phyloP scores from a whole-genome alignment of 2,888 invertebrate species.

The Rosalia funebris region DNA sequence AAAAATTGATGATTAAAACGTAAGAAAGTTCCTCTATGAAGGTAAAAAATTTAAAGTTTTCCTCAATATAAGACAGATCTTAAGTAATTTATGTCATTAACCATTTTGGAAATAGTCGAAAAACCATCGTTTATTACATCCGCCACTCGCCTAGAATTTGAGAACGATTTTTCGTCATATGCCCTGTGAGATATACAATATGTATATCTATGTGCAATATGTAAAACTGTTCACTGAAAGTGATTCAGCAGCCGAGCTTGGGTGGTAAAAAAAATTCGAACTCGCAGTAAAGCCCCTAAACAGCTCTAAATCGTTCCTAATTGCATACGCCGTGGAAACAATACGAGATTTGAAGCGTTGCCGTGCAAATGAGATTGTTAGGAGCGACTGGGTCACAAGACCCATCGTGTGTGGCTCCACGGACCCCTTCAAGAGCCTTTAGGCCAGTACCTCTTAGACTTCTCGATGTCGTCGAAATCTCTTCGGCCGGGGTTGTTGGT shows the following conservation, averaged over 20 bases:
- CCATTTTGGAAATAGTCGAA: too few species aligned
- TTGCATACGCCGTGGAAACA: conserved; percentile 24
- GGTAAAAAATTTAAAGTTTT: too few species aligned
- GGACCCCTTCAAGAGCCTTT: conserved; percentile 34
- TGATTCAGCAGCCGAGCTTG: conserved; percentile 15
- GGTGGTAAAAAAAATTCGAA: conserved; percentile 22
- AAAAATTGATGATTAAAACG: too few species aligned
- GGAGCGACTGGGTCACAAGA: conserved; percentile 32
- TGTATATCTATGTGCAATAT: too few species aligned
- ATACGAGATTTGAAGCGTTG: conserved; percentile 31
- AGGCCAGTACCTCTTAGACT: conserved; percentile 46
- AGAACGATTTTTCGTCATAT: too few species aligned
- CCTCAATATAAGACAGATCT: too few species aligned
- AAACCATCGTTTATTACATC: too few species aligned
- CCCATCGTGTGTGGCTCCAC: conserved; percentile 30
- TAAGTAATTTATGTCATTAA: too few species aligned
- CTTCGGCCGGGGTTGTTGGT: conserved; percentile 1
- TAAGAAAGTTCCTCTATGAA: too few species aligned
- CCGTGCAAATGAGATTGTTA: conserved; percentile 38
- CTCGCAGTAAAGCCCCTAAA: conserved; percentile 4
- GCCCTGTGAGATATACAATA: too few species aligned
- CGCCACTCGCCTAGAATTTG: too few species aligned
- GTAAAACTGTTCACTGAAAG: background rate
- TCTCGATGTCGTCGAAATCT: conserved; percentile 50
- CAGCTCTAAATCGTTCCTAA: conserved; percentile 5